Evolutionary conservation across 2,888 invertebrate species (phyloP), one percentile per base, ranked within the genome.

Genomic region (Pyrrhia umbra): DNA sequence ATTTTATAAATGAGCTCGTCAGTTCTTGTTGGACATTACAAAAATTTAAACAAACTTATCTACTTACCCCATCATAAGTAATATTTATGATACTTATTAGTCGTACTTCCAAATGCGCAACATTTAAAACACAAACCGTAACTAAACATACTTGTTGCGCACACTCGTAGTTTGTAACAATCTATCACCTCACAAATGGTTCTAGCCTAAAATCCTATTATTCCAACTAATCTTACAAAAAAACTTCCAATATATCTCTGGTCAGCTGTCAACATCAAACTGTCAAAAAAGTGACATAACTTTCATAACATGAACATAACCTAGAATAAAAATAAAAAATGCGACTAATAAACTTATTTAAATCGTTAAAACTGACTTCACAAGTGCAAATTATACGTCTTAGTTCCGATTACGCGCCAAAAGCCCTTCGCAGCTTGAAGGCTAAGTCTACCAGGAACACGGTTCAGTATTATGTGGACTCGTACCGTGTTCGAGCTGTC

Each of bases 391-490:
- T 69, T 16, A 51, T 57, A 18, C 85, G 90, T 23, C 77, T 66
- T 30, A 89, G 85, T 66, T 85, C 89, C 0, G 88, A 91, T 9
- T 85, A 86, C 37, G 79, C 74, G 13, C 94, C 94, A 0, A 90
- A 90, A 80, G 85, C 94, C 0, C 72, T 95, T 6, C 85, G 93
- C 3, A 95, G 93, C 70, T 79, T 94, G 9, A 94, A 95, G 78
- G 85, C 87, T 0, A 94, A 94, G 67, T 94, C 93, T 6, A 91
- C 83, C 0, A 76, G 92, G 0, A 85, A 85, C 47, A 90, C 89
- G 0, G 91, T 94, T 0, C 95, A 96, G 70, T 95, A 95, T 82
- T 98, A 98, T 88, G 95, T 97, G 0, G 98, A 98, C 92, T 95
- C 96, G 3, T 96, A 95, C 78, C 88, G 95, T 80, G 95, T 98